A percentile compares a stretch with the other conserved stretches of the same genome.
Evolutionary conservation across 2,797 vertebrate species (phyloP).

Genomic region (Sparus aurata): DNA sequence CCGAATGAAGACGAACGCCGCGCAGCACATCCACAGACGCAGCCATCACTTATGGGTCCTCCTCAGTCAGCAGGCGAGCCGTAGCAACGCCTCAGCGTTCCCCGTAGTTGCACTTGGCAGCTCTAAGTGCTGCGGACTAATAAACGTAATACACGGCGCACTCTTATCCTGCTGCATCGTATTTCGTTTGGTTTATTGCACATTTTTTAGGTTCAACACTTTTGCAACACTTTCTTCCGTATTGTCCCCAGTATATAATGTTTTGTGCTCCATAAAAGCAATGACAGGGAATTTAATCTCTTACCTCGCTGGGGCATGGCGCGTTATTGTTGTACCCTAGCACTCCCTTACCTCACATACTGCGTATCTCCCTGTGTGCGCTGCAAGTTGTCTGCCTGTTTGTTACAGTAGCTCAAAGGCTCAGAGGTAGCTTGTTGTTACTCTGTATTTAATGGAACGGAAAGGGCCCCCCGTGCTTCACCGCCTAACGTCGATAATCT

Average conservation of each 20-base stretch:
- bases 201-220: slow-evolving; percentile 29
- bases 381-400: slow-evolving; percentile 23
- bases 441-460: slow-evolving; percentile 20
- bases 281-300: slow-evolving; percentile 53
- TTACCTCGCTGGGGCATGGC: slow-evolving; percentile 35
- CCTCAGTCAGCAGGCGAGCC: slow-evolving; percentile 49
- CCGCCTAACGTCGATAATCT: not conserved
- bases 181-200: slow-evolving; percentile 55
- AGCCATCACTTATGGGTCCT: slow-evolving; percentile 33
- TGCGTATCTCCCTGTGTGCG: slow-evolving; percentile 28
- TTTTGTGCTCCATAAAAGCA: slow-evolving; percentile 66
- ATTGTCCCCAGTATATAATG: slow-evolving; percentile 51
- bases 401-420: slow-evolving; percentile 35
- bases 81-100: slow-evolving; percentile 46
- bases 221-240: slow-evolving; percentile 46
- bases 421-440: slow-evolving; percentile 19
- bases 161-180: slow-evolving; percentile 54
- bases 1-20: slow-evolving; percentile 43
- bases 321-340: slow-evolving; percentile 48
- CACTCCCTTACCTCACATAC: slow-evolving; percentile 49
- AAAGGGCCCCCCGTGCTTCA: slow-evolving; percentile 4
- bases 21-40: slow-evolving; percentile 26
- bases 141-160: slow-evolving; percentile 56
- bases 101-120: slow-evolving; percentile 51
- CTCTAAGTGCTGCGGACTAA: slow-evolving; percentile 57